Conservation (phyloP, 2,113 vertebrate species). For the Telmatochromis brichardi region DNA sequence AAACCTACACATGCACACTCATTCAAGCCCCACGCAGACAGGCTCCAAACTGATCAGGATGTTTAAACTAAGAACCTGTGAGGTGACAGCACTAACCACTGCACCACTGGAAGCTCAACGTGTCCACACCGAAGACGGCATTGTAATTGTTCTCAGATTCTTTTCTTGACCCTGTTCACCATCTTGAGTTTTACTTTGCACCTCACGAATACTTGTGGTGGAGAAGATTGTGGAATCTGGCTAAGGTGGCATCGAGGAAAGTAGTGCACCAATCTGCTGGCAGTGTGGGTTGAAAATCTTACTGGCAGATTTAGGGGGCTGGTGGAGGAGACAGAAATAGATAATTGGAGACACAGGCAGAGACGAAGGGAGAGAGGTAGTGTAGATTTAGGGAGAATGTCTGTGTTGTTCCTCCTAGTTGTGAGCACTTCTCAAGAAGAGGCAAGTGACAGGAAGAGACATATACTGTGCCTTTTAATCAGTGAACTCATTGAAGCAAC, state of each 20-base stretch:
- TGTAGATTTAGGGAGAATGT: conserved; percentile 35
- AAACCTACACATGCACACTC: not conserved
- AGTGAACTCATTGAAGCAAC: conserved; percentile 20
- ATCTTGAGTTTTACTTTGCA: conserved; percentile 9
- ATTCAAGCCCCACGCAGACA: not conserved
- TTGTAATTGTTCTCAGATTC: not conserved
- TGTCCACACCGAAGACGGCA: not conserved
- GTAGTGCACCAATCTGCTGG: conserved; percentile 20
- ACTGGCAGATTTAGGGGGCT: conserved; percentile 43
- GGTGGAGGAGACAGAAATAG: conserved; percentile 51
- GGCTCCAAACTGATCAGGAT: not conserved
- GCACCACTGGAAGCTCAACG: not conserved
- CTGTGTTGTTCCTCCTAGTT: conserved; percentile 2
- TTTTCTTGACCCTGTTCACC: conserved; percentile 15
- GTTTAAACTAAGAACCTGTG: not conserved
- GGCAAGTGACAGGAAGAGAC: conserved; percentile 7
- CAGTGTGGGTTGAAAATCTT: conserved; percentile 57
- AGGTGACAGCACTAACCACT: not conserved
- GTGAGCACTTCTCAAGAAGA: conserved; percentile 20
- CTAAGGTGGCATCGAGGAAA: conserved; percentile 14
- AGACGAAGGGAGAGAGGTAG: conserved; percentile 17
- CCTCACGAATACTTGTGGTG: not conserved
- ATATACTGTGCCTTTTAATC: conserved; percentile 38
- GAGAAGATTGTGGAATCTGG: conserved; percentile 11
- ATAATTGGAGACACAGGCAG: conserved; percentile 50